Percentiles rank a stretch among this genome's conserved stretches.
Conservation (phyloP, 2,888 invertebrate genomes). For the Rhagophthalmus giganteus region DNA sequence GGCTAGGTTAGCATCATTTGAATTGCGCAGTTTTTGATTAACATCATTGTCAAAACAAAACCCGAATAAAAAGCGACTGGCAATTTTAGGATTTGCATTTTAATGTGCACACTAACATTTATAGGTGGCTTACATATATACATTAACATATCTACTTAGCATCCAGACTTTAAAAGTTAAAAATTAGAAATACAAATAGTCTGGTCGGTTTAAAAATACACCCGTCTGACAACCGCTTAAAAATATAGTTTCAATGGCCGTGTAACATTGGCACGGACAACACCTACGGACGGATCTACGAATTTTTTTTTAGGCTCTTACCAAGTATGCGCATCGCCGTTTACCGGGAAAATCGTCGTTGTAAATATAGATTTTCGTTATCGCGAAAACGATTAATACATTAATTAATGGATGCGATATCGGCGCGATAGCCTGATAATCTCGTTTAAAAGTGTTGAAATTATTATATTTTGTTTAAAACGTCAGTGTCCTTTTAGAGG, state of each 20-base stretch:
- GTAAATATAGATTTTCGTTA: no score
- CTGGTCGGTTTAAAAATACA: conserved; percentile 20
- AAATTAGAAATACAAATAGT: conserved; percentile 20
- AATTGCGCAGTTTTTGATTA: conserved; percentile 20
- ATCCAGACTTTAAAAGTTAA: no score
- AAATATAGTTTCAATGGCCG: conserved; percentile 26
- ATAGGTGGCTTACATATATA: background rate
- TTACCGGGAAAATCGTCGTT: background rate
- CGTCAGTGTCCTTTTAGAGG: conserved; percentile 9
- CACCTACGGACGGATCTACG: conserved; percentile 8
- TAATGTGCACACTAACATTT: background rate
- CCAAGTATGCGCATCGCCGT: background rate
- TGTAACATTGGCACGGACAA: conserved; percentile 23
- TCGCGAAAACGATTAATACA: no score
- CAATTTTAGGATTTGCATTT: background rate
- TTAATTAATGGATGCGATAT: no score
- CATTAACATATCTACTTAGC: conserved; percentile 1
- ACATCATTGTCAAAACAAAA: background rate
- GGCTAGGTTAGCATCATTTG: conserved; percentile 38
- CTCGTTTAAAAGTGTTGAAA: no score
- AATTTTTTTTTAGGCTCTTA: background rate
- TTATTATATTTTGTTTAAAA: conserved; percentile 2
- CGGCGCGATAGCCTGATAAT: no score
- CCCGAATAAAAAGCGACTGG: conserved; percentile 7
- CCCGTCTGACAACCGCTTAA: conserved; percentile 6